Percentiles rank a stretch among this genome's conserved stretches.
Evolutionary conservation across 2,113 vertebrate genomes (phyloP).

Genomic region (Mellivora capensis): DNA sequence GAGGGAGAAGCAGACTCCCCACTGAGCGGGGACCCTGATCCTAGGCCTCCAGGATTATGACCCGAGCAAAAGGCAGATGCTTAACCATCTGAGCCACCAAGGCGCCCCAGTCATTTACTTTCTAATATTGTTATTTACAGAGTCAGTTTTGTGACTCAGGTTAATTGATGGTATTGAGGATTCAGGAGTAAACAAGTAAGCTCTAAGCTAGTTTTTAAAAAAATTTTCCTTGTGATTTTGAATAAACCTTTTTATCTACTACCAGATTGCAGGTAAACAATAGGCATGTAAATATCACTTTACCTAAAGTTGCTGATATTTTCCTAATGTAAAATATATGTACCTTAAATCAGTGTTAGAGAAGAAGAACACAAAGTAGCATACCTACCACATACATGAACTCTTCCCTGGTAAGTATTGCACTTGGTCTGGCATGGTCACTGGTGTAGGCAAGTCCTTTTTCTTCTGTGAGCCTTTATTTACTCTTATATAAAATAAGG

Average conservation of each 20-base stretch:
- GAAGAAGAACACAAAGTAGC: neutral
- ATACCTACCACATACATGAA: neutral
- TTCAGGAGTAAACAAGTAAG: slow-evolving; percentile 4
- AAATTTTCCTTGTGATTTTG: neutral
- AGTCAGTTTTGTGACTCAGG: neutral
- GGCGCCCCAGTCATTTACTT: neutral
- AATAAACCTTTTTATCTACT: neutral
- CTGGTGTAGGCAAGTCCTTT: neutral
- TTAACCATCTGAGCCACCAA: no score
- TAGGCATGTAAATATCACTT: neutral
- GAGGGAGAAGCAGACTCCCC: no score
- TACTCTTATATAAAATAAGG: neutral
- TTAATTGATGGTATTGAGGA: neutral
- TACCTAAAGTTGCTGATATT: neutral
- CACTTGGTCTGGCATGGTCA: neutral
- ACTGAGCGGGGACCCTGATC: no score
- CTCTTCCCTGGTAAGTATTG: neutral
- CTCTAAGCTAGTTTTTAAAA: neutral
- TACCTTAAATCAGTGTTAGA: neutral
- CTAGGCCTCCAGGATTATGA: no score
- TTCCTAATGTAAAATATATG: neutral
- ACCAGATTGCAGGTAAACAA: neutral
- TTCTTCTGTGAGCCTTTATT: neutral
- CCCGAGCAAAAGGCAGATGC: no score
- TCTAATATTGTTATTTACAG: neutral